These are phyloP conservation scores for Jacana jacana DNA, from an alignment of 2,113 vertebrate species.

Conservation along the genomic window DNA sequence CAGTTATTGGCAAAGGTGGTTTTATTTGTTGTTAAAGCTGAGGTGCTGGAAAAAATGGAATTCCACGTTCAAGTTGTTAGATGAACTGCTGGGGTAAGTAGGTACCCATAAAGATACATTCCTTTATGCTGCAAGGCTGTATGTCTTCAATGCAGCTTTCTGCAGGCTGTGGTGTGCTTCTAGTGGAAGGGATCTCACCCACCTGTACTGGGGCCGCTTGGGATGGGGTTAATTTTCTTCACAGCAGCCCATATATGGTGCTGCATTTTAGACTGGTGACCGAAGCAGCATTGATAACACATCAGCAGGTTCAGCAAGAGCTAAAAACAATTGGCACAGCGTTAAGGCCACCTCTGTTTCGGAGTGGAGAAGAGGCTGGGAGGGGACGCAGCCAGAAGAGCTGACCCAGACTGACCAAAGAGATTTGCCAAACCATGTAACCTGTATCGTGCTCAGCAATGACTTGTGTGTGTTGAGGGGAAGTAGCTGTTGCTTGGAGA, in stretches of 20 bases:
- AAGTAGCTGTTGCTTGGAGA: not conserved
- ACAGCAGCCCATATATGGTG: not conserved
- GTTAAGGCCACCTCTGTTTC: not conserved
- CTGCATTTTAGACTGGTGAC: not conserved
- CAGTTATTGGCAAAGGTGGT: not conserved
- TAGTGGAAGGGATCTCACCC: not conserved
- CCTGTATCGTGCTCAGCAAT: not conserved
- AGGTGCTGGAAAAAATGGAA: not conserved
- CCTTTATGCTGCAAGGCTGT: not conserved
- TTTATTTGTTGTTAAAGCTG: not conserved
- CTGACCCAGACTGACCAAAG: not conserved
- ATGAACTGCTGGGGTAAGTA: not conserved
- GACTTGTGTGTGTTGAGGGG: not conserved
- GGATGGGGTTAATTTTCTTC: not conserved
- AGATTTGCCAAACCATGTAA: not conserved
- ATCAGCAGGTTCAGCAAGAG: not conserved
- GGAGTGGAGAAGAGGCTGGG: not conserved
- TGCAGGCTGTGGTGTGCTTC: not conserved
- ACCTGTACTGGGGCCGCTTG: not conserved
- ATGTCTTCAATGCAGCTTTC: not conserved
- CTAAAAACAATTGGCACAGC: not conserved
- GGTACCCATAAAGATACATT: not conserved
- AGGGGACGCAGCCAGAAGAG: not conserved
- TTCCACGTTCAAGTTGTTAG: not conserved
- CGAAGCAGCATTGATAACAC: not conserved